Evolutionary conservation across 2,797 vertebrate species (phyloP), one percentile per base, ranked within the genome.

Genomic region (Pitangus sulphuratus): DNA sequence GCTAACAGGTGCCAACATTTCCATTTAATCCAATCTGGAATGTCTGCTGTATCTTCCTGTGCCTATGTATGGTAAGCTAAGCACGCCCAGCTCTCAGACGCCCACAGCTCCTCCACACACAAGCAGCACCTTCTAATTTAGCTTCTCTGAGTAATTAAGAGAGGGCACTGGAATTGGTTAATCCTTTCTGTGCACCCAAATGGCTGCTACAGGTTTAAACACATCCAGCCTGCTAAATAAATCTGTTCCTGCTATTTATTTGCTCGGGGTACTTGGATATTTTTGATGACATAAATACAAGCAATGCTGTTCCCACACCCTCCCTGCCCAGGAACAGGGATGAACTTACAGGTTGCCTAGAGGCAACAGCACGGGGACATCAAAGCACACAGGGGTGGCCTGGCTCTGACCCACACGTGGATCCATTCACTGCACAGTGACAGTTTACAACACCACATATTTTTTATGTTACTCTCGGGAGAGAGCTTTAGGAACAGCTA

Each of bases 1-100:
- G 45, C 64, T 84, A 89, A 71, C 87, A 93, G 85, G 84, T 93
- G 86, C 80, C 86, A 94, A 89, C 90, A 83, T 77, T 88, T 87
- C 76, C 70, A 89, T 80, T 94, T 91, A 76, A 95, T 90, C 79
- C 93, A 83, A 50, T 84, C 88, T 88, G 95, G 80, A 77, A 88
- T 64, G 90, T 86, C 85, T 94, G 69, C 72, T 88, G 19, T 51
- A 69, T 65, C 82, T 87, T 58, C 82, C 75, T 54, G 47, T 58
- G 75, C 11, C 90, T 85, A 50, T 71, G 85, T 65, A 84, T 57
- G 88, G 88, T 71, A 81, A 90, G 57, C 44, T 66, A 70, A 85
- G 90, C 72, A 56, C 17, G 86, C 83, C 85, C 45, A 93, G 88
- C 74, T 85, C 77, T 61, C 39, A 44, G 45, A 86, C 25, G 4